Evolutionary conservation across 1,140 invertebrate genomes (phyloP).

Genomic region (Laupala kohalensis): DNA sequence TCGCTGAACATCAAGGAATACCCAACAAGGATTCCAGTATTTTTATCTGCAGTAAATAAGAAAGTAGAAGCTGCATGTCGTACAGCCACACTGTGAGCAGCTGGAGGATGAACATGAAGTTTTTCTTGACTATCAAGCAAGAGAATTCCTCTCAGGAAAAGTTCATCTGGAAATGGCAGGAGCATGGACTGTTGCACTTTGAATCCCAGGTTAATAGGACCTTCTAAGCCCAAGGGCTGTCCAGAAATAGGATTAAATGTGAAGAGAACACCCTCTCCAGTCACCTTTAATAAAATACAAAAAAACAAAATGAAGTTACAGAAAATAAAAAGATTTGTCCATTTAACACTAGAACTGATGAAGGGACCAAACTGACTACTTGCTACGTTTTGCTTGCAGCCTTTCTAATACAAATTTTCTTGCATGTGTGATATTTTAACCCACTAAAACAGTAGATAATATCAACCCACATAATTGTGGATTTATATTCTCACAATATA

Average conservation of each 20-base stretch:
- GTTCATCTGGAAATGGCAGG: conserved; percentile 42
- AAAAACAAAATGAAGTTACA: too few species aligned
- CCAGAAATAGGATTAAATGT: conserved; percentile 82
- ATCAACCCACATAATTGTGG: too few species aligned
- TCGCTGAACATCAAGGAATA: conserved; percentile 32
- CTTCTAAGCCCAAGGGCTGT: conserved; percentile 32
- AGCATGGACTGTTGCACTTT: conserved; percentile 61
- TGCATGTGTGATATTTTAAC: too few species aligned
- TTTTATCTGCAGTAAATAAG: conserved; percentile 54
- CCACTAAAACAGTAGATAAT: too few species aligned
- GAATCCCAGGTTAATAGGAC: conserved; percentile 45
- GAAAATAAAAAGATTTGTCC: too few species aligned
- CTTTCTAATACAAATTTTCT: too few species aligned
- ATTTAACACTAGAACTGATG: too few species aligned
- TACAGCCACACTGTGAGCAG: conserved; percentile 33
- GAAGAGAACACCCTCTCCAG: conserved; percentile 58
- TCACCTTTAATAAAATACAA: too few species aligned
- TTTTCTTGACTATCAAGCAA: conserved; percentile 58
- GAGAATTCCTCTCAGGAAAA: conserved; percentile 64
- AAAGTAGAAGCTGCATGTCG: conserved; percentile 42
- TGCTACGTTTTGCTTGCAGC: too few species aligned
- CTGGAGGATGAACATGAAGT: conserved; percentile 53
- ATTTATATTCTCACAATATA: too few species aligned
- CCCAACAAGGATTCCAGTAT: conserved; percentile 51
- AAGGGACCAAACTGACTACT: too few species aligned